These are phyloP conservation scores for Euwallacea fornicatus DNA, from an alignment of 1,140 invertebrate genomes.

Conservation along the genomic window DNA sequence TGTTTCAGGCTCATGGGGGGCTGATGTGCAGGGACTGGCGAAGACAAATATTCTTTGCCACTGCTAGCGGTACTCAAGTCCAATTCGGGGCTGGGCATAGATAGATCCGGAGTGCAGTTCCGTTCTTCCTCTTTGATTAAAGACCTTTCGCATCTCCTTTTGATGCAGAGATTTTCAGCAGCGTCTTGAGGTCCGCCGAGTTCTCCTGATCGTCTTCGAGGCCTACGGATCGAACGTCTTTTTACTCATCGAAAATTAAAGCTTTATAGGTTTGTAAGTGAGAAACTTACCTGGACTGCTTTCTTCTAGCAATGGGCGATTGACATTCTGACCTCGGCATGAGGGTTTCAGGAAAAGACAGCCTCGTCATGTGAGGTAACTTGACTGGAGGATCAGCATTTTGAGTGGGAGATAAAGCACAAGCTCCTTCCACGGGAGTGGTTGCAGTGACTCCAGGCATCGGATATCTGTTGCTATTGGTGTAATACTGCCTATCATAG, in stretches of 20 bases:
- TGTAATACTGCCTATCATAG: conserved; percentile 52
- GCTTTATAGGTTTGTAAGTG: not conserved
- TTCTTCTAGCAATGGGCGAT: conserved; percentile 74
- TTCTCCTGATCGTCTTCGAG: conserved; percentile 78
- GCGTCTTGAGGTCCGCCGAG: conserved; percentile 63
- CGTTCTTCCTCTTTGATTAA: conserved; percentile 35
- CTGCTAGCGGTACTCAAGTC: conserved; percentile 53
- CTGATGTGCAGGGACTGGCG: conserved; percentile 58
- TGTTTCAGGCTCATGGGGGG: conserved; percentile 56
- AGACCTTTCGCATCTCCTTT: conserved; percentile 49
- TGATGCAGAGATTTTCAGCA: conserved; percentile 58
- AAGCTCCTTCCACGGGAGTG: conserved; percentile 39
- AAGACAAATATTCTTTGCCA: conserved; percentile 50
- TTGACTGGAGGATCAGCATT: conserved; percentile 48
- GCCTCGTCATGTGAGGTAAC: conserved; percentile 57
- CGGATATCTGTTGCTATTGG: conserved; percentile 40
- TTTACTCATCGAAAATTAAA: too few relatives aligned
- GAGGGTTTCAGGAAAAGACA: conserved; percentile 55
- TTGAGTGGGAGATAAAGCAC: conserved; percentile 43
- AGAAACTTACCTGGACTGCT: conserved; percentile 63
- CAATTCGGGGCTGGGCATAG: conserved; percentile 54
- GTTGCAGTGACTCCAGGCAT: conserved; percentile 42
- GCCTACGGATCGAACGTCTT: conserved; percentile 52
- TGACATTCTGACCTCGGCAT: conserved; percentile 56
- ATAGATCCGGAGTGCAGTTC: conserved; percentile 51